Evolutionary conservation across 2,888 invertebrate genomes (phyloP).

Genomic region (Dyspetes luteomarginatus): DNA sequence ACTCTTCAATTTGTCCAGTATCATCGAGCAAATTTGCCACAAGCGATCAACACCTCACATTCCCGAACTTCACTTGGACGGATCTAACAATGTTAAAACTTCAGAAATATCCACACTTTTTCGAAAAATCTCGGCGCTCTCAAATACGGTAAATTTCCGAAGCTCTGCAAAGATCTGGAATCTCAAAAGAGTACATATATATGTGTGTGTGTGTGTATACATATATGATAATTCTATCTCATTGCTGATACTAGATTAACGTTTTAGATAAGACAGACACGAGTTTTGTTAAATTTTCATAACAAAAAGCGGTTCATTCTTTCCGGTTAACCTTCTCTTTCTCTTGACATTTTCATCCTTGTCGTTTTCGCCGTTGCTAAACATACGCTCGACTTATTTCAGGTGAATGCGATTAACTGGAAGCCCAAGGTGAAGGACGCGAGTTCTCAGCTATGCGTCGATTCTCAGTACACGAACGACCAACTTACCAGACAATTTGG

Average conservation of each 20-base stretch:
- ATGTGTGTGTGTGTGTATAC: too few relatives aligned
- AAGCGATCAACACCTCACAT: slow-evolving; percentile 28
- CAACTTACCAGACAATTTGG: slow-evolving; percentile 39
- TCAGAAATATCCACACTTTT: slow-evolving; percentile 56
- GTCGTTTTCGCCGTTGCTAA: slow-evolving; percentile 1
- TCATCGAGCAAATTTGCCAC: slow-evolving; percentile 39
- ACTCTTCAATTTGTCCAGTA: slow-evolving; percentile 32
- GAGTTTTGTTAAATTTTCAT: slow-evolving; percentile 67
- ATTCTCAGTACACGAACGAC: slow-evolving; percentile 32
- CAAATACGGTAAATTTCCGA: slow-evolving; percentile 55
- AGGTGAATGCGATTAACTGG: slow-evolving; percentile 65
- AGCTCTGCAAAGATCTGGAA: not conserved
- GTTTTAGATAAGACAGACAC: slow-evolving; percentile 45
- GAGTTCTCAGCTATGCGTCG: slow-evolving; percentile 57
- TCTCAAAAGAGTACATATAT: not conserved
- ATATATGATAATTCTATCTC: slow-evolving; percentile 15
- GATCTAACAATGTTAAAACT: slow-evolving; percentile 16
- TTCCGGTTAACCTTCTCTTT: slow-evolving; percentile 51
- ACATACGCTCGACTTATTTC: slow-evolving; percentile 49
- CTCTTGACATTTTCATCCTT: slow-evolving; percentile 39
- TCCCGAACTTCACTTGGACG: slow-evolving; percentile 15
- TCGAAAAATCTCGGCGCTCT: slow-evolving; percentile 58
- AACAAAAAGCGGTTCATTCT: slow-evolving; percentile 63
- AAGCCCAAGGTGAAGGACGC: slow-evolving; percentile 65
- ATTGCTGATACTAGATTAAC: slow-evolving; percentile 26